Conservation (phyloP, 2,797 vertebrate species). For the Acomys russatus region DNA sequence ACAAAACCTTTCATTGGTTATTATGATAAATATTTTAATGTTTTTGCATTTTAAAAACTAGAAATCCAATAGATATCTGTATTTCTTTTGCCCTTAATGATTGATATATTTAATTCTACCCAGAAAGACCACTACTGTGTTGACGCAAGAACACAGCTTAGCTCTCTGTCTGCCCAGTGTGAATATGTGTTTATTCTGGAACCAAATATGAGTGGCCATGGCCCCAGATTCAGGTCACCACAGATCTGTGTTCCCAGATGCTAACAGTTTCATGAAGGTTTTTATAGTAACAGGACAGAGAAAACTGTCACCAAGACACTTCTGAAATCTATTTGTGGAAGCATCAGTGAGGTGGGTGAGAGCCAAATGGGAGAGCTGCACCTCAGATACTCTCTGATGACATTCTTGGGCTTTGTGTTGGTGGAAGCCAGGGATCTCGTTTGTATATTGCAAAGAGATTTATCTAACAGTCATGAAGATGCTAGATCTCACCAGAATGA, state of each 20-base stretch:
- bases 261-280: neutral
- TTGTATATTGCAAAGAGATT: neutral
- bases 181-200: neutral
- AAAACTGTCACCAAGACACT: neutral
- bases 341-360: neutral
- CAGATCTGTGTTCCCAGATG: neutral
- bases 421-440: neutral
- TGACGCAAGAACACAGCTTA: neutral
- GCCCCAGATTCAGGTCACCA: neutral
- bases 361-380: neutral
- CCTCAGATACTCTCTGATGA: neutral
- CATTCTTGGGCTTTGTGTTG: neutral
- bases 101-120: neutral
- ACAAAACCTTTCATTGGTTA: conserved; percentile 31
- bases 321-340: neutral
- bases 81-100: conserved; percentile 33
- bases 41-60: neutral
- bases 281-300: neutral
- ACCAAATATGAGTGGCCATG: neutral
- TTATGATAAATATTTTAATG: conserved; percentile 1
- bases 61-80: neutral
- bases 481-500: neutral
- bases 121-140: conserved; percentile 2
- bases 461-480: neutral
- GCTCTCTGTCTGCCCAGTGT: neutral